Base-by-base conservation (phyloP, 1,140 invertebrate species). In the Adelges cooleyi region DNA sequence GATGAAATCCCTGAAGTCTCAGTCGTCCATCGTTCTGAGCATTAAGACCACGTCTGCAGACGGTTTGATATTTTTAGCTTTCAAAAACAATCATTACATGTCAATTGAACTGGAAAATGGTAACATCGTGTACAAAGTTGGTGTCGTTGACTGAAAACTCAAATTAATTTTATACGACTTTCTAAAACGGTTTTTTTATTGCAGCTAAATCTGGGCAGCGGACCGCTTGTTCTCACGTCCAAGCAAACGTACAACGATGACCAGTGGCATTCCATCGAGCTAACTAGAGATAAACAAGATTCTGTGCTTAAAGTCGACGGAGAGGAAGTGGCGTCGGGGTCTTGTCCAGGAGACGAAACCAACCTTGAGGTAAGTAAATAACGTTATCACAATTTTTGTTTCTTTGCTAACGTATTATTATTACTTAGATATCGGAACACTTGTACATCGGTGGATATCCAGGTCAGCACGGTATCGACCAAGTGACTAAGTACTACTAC, bases 401-500 rank as follows among this genome's bases (percentile, higher is more conserved):
- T 40, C 38, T 15, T 0, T 36, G 5, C 22, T 22, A 52, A 15
- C 2, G 2, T 54, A n/a, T 25, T 18, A 33, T 33, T 6, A 49
- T 6, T 70, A 76, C 65, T 73, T 69, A 66, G 74, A 76, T 54
- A 69, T 74, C 79, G 53, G 79, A 89, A 71, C 74, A 84, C 15
- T 85, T 98, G 70, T 95, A 87, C 74, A 86, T 98, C 69, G 95
- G 95, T 67, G 95, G 93, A 2, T 88, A 86, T 75, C 85, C 86
- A 0, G 77, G 79, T 2, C 78, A 80, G n/a, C 86, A 85, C 69
- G 76, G 78, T 22, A 84, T 83, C 52, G 73, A 76, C 13, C 78
- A 82, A 33, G 84, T 89, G 0, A 84, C 82, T 0, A 82, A 80
- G 48, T 75, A 80, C 23, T 88, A 88, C 53, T 98, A 97, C 74